Evolutionary conservation across 1,140 invertebrate genomes (phyloP).

Genomic region (Cryptotermes secundus): DNA sequence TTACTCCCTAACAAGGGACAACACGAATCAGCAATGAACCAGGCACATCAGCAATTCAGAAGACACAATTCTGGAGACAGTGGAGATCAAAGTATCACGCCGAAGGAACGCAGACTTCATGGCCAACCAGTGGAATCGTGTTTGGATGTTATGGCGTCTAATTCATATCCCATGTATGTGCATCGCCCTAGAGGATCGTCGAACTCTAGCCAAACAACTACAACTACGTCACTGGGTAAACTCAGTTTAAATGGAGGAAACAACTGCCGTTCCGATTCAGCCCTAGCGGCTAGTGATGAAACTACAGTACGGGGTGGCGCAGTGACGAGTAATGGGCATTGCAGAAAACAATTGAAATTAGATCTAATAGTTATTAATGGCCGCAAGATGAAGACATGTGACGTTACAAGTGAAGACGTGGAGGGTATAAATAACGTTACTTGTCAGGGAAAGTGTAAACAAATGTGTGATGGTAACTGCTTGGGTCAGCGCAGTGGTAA

Average conservation of each 20-base stretch:
- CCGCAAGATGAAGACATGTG: neutral
- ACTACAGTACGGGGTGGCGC: neutral
- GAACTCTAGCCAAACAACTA: conserved; percentile 40
- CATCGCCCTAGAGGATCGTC: neutral
- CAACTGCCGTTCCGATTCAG: neutral
- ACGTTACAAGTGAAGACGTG: neutral
- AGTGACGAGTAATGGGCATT: neutral
- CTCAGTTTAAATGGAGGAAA: neutral
- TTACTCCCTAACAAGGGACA: neutral
- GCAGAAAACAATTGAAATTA: neutral
- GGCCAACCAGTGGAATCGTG: neutral
- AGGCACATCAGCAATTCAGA: neutral
- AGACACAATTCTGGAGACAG: neutral
- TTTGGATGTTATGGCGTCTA: neutral
- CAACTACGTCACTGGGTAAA: conserved; percentile 46
- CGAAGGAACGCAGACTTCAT: neutral
- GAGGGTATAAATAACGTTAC: neutral
- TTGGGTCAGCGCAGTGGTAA: neutral
- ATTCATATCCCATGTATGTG: neutral
- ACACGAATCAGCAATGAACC: neutral
- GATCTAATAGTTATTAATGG: neutral
- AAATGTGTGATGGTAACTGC: neutral
- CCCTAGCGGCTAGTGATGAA: neutral
- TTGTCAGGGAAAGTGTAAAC: neutral
- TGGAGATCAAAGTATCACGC: neutral